Evolutionary conservation across 64 coral and sea anemone genomes (phyloP).

Genomic region (Pocillopora verrucosa): DNA sequence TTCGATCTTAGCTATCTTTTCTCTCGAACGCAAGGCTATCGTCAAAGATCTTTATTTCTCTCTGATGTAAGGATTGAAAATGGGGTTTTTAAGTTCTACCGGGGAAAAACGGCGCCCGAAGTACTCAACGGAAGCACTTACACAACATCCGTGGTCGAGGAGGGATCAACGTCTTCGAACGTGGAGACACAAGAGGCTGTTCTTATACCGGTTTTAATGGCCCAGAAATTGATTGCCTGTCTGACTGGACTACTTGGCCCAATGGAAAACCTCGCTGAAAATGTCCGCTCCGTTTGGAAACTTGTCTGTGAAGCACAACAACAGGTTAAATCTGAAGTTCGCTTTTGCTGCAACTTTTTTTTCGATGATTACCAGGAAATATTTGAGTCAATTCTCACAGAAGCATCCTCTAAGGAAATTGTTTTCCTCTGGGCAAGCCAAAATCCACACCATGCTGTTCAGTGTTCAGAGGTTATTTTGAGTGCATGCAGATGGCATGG

Average conservation of each 20-base stretch:
- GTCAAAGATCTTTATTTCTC: background rate
- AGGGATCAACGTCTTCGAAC: background rate
- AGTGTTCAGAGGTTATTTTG: constrained; percentile 27
- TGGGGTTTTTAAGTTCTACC: background rate
- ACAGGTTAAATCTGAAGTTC: fast-evolving
- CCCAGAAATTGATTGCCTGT: background rate
- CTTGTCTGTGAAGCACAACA: background rate
- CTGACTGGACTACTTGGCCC: background rate
- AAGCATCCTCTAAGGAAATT: constrained; percentile 14
- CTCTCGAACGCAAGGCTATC: background rate
- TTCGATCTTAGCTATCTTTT: background rate
- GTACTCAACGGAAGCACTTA: background rate
- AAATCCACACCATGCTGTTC: background rate
- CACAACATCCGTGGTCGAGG: background rate
- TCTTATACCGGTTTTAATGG: background rate
- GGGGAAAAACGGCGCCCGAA: background rate
- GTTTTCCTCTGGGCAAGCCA: background rate
- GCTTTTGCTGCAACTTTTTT: background rate
- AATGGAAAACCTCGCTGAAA: constrained; percentile 12
- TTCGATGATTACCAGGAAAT: background rate
- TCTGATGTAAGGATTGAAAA: background rate
- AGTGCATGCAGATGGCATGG: background rate
- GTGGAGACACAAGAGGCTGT: background rate
- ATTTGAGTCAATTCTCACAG: background rate
- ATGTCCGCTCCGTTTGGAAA: background rate